Base-by-base conservation (phyloP, 2,888 invertebrate genomes). In the Macroteleia sp. region DNA sequence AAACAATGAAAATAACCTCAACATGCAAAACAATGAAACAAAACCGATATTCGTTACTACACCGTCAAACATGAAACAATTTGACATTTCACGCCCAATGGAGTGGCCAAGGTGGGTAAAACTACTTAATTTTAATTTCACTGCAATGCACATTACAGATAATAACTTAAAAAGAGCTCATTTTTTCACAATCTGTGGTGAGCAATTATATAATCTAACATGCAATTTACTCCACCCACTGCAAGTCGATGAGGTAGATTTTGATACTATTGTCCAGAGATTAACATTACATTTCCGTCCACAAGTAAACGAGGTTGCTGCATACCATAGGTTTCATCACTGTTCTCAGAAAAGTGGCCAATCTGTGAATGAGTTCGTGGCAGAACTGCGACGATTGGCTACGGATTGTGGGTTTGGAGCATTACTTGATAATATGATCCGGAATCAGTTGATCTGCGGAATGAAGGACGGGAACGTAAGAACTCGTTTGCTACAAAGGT, bases 381-480 rank as follows among this genome's bases (percentile, higher is more conserved):
- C 34, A 2, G 61, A 50, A 39, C 19, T 50, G 12, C 19, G 30
- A 34, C 44, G 10, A 14, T 25, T 46, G 19, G 61, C 46, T 16
- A 41, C 36, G 1, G 36, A 61, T 36, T 46, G 61, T 12, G 44
- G 30, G 36, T 56, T 44, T 17, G 66, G 74, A 2, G 32, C 32
- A 8, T 5, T 32, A 10, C 10, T 66, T n/a, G 57, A 66, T n/a
- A 75, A n/a, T n/a, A n/a, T 67, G 67, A 41, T 41, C 9, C 19
- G 39, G 3, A 41, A 41, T 19, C 19, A 41, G 2, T 41, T 41
- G 10, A 19, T 48, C 1, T 30, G 28, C 9, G 28, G 48, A 5
- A 28, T 48, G 2, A 2, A 19, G 5, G 48, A 48, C 10, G 30
- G 16, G 1, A 48, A 14, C 8, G 48, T 30, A 3, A 5, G 42